Base-by-base conservation (phyloP, 2,888 invertebrate genomes). In the Oligia fasciuncula region DNA sequence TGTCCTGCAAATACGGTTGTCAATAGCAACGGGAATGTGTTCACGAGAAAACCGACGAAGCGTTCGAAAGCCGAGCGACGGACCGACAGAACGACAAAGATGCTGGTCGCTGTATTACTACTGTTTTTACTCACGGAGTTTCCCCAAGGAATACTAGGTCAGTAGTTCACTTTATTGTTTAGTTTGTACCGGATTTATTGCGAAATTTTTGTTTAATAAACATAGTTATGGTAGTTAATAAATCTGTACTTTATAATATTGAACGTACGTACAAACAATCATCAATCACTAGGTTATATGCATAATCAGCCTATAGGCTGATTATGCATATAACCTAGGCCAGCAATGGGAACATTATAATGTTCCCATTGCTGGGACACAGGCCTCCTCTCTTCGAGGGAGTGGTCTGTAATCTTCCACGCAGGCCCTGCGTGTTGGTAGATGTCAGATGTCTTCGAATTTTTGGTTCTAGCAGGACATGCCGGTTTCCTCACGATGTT, bases 101-200 rank as follows among this genome's bases (percentile, higher is more conserved):
- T 99, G 98, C 96, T 99, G 71, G 97, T 99, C 2, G 99, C 99
- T 0, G 98, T 99, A 0, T 97, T 99, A 1, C 94, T 99, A 4
- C 97, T 99, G 5, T 99, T 99, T 92, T 97, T 99, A 4, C 95
- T 99, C 70, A 99, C 99, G 0, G 99, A 99, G 94, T 98, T 99
- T 87, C 99, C 99, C 0, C 98, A 98, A 91, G 98, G 98, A 9
- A 97, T 98, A 70, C 95, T 98, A 77, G 98, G 98, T 95, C 74
- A 89, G 93, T 84, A 76, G 67, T 57, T 35, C 2, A 35, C 63
- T 71, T 49, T 19, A 76, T 57, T n/a, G 2, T 73, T 76, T 49
- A 77, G 4, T 46, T 29, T 57, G n/a, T n/a, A 17, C 46, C n/a
- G 3, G 46, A 60, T 80, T 66, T 66, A 51, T 67, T 51, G 19